Conservation (phyloP, 2,797 vertebrate genomes). For the Cyprinodon diabolis region DNA sequence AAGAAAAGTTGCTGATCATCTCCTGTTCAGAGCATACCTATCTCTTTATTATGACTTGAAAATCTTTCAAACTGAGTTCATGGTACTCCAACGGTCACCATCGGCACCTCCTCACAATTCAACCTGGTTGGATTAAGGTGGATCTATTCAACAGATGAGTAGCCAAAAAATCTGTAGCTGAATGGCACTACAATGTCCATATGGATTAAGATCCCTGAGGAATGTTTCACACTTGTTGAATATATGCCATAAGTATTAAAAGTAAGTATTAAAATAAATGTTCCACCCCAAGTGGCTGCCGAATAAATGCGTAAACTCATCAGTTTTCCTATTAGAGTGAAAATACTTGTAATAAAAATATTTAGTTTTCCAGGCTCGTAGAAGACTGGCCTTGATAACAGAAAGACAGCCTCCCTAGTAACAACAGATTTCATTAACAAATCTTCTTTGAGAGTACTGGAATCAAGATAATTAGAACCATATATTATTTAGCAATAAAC, state of each 20-base stretch:
- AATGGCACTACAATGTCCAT: background rate
- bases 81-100: background rate
- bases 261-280: background rate
- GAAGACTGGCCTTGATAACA: conserved; percentile 20
- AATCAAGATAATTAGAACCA: conserved; percentile 22
- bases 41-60: too few species aligned
- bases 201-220: background rate
- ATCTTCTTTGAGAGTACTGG: conserved; percentile 29
- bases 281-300: background rate
- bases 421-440: conserved; percentile 17
- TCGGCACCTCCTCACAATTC: background rate
- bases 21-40: too few species aligned
- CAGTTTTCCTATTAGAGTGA: background rate
- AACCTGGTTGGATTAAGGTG: background rate
- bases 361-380: conserved; percentile 10
- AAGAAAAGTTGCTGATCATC: too few species aligned
- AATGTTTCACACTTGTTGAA: too few species aligned
- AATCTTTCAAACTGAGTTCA: background rate
- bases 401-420: conserved; percentile 13
- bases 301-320: background rate
- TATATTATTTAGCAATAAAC: conserved; percentile 36
- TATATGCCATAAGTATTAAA: background rate
- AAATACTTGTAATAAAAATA: background rate
- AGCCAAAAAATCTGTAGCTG: background rate
- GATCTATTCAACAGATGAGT: background rate